A percentile compares a stretch with the other conserved stretches of the same genome.
Evolutionary conservation across 2,888 invertebrate genomes (phyloP).

Genomic region (Chorisops tibialis): DNA sequence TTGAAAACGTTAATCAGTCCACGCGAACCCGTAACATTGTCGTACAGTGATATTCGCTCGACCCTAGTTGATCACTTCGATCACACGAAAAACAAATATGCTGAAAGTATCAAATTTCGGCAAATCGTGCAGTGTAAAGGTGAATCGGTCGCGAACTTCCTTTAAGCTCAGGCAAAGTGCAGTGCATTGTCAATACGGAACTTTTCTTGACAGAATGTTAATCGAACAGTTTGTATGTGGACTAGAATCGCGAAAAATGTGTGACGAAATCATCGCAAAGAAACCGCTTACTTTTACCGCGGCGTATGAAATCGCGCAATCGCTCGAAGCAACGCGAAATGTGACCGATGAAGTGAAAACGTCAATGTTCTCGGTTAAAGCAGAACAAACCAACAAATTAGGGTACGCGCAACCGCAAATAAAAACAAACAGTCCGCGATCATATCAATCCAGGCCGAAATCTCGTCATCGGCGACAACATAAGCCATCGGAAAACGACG

Average conservation of each 20-base stretch:
- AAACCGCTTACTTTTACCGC: slow-evolving; percentile 16
- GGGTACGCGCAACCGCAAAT: background rate
- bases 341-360: background rate
- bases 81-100: background rate
- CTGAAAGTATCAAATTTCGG: slow-evolving; percentile 9
- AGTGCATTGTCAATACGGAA: slow-evolving; percentile 12
- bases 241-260: slow-evolving; percentile 1
- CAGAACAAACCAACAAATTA: background rate
- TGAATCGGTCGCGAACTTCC: slow-evolving; percentile 10
- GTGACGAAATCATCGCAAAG: slow-evolving; percentile 9
- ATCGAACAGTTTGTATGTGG: slow-evolving; percentile 13
- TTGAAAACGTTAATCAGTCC: slow-evolving; percentile 25
- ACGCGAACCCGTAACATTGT: background rate
- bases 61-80: slow-evolving; percentile 8
- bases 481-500: background rate
- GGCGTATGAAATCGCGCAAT: slow-evolving; percentile 11
- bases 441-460: background rate
- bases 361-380: too few relatives aligned
- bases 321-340: background rate
- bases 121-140: background rate
- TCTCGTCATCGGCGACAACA: too few relatives aligned
- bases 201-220: slow-evolving; percentile 21
- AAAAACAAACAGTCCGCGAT: background rate
- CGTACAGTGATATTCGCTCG: slow-evolving; percentile 4
- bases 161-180: slow-evolving; percentile 6